Evolutionary conservation across 2,113 vertebrate genomes (phyloP).

Genomic region (Alethe castanea): DNA sequence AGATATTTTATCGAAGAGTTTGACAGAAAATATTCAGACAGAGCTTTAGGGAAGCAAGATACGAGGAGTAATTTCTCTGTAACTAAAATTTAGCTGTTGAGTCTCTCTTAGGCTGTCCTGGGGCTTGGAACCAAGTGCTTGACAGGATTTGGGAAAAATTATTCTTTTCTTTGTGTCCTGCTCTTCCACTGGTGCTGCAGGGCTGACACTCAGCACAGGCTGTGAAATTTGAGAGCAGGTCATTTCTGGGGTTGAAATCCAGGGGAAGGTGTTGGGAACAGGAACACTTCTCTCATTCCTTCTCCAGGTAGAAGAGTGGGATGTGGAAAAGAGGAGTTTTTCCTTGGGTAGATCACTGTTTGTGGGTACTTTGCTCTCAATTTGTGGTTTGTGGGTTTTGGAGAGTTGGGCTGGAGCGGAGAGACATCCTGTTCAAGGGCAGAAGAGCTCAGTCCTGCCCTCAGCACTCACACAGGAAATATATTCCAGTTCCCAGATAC

Average conservation of each 20-base stretch:
- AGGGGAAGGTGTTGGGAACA: neutral
- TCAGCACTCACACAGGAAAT: neutral
- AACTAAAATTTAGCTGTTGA: neutral
- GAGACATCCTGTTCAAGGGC: neutral
- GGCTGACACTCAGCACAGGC: neutral
- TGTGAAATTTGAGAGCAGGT: neutral
- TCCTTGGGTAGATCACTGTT: neutral
- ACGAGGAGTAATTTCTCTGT: neutral
- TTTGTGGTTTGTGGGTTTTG: neutral
- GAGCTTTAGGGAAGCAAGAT: neutral
- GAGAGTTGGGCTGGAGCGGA: neutral
- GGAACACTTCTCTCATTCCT: neutral
- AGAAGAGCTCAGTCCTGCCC: neutral
- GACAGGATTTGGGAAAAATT: neutral
- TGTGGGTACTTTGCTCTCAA: neutral
- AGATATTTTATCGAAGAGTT: neutral
- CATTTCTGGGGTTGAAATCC: neutral
- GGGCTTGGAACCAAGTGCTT: neutral
- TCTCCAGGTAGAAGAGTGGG: neutral
- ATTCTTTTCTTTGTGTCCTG: neutral
- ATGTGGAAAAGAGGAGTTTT: neutral
- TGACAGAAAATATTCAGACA: neutral
- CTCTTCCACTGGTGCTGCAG: neutral
- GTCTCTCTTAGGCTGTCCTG: neutral
- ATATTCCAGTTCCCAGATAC: neutral